These are phyloP conservation scores for Eriocheir sinensis DNA, from an alignment of 1,140 invertebrate species.

Conservation along the genomic window DNA sequence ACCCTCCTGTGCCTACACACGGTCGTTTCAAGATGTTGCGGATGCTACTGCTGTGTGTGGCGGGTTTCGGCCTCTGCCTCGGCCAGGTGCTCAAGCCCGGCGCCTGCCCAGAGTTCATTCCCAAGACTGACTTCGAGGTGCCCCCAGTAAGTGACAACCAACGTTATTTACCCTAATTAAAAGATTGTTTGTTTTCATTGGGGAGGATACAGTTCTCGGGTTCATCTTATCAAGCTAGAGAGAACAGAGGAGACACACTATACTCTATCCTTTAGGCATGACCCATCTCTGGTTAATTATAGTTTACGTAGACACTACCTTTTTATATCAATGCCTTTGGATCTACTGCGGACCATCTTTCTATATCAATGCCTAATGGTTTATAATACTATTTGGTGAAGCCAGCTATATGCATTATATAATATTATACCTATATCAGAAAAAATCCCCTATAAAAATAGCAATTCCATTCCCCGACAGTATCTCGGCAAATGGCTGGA, in stretches of 20 bases:
- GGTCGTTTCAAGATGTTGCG: background rate
- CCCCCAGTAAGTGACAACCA: background rate
- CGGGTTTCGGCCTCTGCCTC: background rate
- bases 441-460: no score
- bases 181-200: background rate
- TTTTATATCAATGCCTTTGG: no score
- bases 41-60: background rate
- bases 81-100: background rate
- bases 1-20: background rate
- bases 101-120: constrained; percentile 14
- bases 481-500: constrained; percentile 56
- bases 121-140: constrained; percentile 32
- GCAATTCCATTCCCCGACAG: background rate
- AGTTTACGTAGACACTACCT: no score
- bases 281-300: no score
- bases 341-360: no score
- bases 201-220: background rate
- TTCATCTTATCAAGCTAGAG: no score
- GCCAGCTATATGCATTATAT: no score
- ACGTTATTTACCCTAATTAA: background rate
- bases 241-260: no score
- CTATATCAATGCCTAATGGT: no score
- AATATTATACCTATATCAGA: no score
- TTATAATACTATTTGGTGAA: no score
- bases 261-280: no score